A percentile compares a stretch with the other conserved stretches of the same genome.
These are phyloP conservation scores for Apocrypta bakeri DNA, from an alignment of 1,140 invertebrate genomes.

Conservation along the genomic window DNA sequence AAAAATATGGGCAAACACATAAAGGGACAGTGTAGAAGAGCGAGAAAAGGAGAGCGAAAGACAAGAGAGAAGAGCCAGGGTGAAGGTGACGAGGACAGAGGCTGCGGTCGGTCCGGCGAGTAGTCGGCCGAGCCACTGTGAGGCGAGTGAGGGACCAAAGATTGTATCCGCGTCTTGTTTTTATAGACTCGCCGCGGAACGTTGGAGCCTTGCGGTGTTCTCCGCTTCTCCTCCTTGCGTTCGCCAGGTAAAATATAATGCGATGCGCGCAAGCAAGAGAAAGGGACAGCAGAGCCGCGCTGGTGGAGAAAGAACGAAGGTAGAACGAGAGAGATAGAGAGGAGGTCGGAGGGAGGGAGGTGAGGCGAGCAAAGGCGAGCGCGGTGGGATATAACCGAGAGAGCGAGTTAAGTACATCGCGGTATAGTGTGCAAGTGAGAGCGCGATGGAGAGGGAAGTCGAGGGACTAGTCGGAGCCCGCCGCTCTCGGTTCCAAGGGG, in stretches of 20 bases:
- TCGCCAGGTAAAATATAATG: conserved; percentile 55
- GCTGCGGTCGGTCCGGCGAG: conserved; percentile 66
- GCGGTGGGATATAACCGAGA: conserved; percentile 49
- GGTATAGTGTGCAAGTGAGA: conserved; percentile 21
- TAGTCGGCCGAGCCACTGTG: conserved; percentile 69
- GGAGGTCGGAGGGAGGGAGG: conserved; percentile 45
- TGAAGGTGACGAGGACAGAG: conserved; percentile 58
- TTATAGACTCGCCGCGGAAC: conserved; percentile 71
- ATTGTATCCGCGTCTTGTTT: conserved; percentile 74
- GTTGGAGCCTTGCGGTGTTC: conserved; percentile 58
- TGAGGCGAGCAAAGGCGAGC: conserved; percentile 57
- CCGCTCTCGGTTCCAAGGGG: not conserved
- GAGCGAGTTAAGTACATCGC: conserved; percentile 48
- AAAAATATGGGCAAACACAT: conserved; percentile 41
- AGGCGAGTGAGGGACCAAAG: conserved; percentile 64
- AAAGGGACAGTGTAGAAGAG: not conserved
- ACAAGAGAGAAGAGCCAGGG: conserved; percentile 46
- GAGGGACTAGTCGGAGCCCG: conserved; percentile 29
- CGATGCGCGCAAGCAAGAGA: conserved; percentile 46
- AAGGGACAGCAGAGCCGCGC: conserved; percentile 37
- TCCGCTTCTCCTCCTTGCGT: not conserved
- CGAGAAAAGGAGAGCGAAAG: conserved; percentile 29
- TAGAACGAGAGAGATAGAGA: conserved; percentile 51
- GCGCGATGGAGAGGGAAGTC: conserved; percentile 36
- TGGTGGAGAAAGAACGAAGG: conserved; percentile 42